Percentiles rank a stretch among this genome's conserved stretches.
Evolutionary conservation across 2,888 invertebrate genomes (phyloP).

Genomic region (Tineola bisselliella): DNA sequence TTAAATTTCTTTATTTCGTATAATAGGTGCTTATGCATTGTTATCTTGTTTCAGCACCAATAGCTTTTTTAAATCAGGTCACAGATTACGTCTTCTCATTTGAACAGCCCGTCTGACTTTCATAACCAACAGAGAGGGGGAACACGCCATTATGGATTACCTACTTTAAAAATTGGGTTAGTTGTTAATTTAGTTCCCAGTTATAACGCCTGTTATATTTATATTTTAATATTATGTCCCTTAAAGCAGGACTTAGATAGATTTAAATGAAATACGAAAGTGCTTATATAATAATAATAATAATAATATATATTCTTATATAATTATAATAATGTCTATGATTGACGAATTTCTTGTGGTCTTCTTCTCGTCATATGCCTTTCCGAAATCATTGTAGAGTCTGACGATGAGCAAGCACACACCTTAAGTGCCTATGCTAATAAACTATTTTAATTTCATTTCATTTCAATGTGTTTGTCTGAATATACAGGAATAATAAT

Average conservation of each 20-base stretch:
- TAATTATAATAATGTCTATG: no score
- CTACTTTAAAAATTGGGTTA: background rate
- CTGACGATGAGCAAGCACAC: no score
- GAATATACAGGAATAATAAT: no score
- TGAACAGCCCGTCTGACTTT: background rate
- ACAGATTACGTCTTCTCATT: constrained; percentile 1
- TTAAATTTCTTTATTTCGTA: background rate
- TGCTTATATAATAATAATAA: no score
- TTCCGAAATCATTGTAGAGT: no score
- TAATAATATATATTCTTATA: no score
- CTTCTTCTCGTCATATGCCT: no score
- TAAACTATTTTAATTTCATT: no score
- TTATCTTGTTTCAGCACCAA: background rate
- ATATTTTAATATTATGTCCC: background rate
- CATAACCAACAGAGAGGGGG: background rate
- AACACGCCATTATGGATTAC: background rate
- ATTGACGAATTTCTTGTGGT: no score
- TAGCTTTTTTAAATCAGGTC: constrained; percentile 1
- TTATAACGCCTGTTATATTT: background rate
- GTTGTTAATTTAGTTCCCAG: background rate
- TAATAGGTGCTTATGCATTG: background rate
- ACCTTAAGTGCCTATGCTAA: no score
- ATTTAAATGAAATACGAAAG: no score
- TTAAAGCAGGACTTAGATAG: background rate
- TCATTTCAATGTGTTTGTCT: no score